A percentile compares a stretch with the other conserved stretches of the same genome.
Conservation (phyloP, 2,888 invertebrate species). For the Platycheirus rosarum region DNA sequence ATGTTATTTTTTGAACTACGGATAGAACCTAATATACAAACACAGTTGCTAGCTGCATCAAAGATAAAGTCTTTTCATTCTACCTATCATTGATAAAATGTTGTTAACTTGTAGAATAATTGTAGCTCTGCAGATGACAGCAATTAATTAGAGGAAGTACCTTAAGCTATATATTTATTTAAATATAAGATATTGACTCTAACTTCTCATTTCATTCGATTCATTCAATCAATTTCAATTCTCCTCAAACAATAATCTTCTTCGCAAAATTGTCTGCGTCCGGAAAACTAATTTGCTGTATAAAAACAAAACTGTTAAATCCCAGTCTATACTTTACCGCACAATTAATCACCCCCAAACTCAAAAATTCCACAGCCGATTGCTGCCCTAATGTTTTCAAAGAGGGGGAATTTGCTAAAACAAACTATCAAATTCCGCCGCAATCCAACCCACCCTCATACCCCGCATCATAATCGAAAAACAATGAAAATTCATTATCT, state of each 20-base stretch:
- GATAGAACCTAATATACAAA: no score
- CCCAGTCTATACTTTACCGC: slow-evolving; percentile 58
- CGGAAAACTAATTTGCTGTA: slow-evolving; percentile 73
- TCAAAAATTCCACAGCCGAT: slow-evolving; percentile 5
- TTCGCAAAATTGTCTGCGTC: slow-evolving; percentile 53
- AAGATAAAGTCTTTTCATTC: no score
- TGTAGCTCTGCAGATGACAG: no score
- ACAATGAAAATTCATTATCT: slow-evolving; percentile 74
- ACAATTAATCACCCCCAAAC: slow-evolving; percentile 69
- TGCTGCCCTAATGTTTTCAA: background rate
- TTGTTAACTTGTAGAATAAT: no score
- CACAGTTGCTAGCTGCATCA: no score
- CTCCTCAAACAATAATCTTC: slow-evolving; percentile 7
- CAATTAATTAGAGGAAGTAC: no score
- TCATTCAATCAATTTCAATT: background rate
- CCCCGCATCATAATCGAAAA: slow-evolving; percentile 55
- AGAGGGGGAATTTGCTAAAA: slow-evolving; percentile 16
- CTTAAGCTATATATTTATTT: no score
- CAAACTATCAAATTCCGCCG: slow-evolving; percentile 68
- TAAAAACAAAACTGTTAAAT: slow-evolving; percentile 60
- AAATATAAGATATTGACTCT: no score
- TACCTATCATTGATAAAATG: no score
- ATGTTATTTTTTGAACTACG: no score
- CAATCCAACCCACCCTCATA: slow-evolving; percentile 16
- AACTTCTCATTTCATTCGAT: no score